Conservation (phyloP, 2,888 invertebrate genomes). For the Thera britannica region DNA sequence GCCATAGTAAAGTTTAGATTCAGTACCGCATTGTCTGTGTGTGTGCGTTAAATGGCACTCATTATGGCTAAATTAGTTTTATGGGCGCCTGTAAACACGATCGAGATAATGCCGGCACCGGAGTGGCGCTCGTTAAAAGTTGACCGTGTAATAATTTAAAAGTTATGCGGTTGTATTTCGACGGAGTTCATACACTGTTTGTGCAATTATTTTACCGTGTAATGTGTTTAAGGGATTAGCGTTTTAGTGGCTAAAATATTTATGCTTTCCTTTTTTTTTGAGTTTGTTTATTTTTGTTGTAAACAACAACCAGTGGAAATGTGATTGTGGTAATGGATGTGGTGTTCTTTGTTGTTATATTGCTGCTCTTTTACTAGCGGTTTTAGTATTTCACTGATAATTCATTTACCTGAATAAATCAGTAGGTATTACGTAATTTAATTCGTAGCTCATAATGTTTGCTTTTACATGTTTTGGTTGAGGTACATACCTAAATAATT, state of each 20-base stretch:
- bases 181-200: constrained; percentile 27
- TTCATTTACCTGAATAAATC: too few species aligned
- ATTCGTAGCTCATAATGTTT: too few species aligned
- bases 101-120: constrained; percentile 53
- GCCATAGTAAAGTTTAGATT: constrained; percentile 37
- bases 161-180: constrained; percentile 38
- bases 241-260: constrained; percentile 13
- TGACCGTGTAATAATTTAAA: constrained; percentile 44
- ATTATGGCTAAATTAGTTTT: constrained; percentile 59
- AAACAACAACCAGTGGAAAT: too few species aligned
- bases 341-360: too few species aligned
- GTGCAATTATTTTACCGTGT: constrained; percentile 36
- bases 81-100: constrained; percentile 55
- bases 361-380: too few species aligned
- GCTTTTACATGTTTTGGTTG: too few species aligned
- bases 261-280: constrained; percentile 1
- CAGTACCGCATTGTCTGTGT: constrained; percentile 35
- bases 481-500: too few species aligned
- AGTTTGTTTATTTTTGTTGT: too few species aligned
- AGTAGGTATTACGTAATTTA: too few species aligned
- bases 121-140: constrained; percentile 48
- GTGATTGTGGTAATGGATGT: too few species aligned
- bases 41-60: constrained; percentile 49
- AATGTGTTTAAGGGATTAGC: constrained; percentile 26
- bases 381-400: too few species aligned